Conservation (phyloP, 2,797 vertebrate species). For the Ceryle rudis region DNA sequence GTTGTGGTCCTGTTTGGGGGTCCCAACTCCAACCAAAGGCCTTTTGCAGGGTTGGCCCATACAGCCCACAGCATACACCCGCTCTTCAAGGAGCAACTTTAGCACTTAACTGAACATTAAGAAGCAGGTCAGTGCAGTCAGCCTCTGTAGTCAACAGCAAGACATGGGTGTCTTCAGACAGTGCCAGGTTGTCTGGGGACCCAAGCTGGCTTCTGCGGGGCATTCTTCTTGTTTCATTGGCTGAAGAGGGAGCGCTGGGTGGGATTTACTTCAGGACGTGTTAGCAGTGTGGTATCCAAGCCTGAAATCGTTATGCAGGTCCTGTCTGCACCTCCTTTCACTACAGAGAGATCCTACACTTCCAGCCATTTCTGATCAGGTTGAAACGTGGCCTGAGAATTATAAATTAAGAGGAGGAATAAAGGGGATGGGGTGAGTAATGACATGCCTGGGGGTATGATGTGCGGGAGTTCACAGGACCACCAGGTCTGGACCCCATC, state of each 20-base stretch:
- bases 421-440: not conserved
- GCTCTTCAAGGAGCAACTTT: not conserved
- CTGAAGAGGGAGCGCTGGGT: fast-evolving
- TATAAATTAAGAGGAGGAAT: not conserved
- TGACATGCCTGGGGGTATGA: fast-evolving
- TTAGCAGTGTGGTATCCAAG: not conserved
- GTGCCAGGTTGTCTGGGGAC: not conserved
- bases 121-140: not conserved
- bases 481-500: not conserved
- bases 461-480: not conserved
- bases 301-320: not conserved
- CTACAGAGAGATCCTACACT: not conserved
- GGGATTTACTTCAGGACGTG: not conserved
- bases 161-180: not conserved
- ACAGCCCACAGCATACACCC: not conserved
- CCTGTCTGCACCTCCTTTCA: not conserved
- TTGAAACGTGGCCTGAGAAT: not conserved
- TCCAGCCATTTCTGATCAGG: not conserved
- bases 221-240: not conserved
- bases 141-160: not conserved
- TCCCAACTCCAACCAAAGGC: not conserved
- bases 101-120: not conserved
- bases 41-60: not conserved
- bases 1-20: not conserved
- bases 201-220: not conserved